Evolutionary conservation across 1,140 invertebrate species (phyloP), one percentile per base, ranked within the genome.

Genomic region (Neodiprion virginianus): DNA sequence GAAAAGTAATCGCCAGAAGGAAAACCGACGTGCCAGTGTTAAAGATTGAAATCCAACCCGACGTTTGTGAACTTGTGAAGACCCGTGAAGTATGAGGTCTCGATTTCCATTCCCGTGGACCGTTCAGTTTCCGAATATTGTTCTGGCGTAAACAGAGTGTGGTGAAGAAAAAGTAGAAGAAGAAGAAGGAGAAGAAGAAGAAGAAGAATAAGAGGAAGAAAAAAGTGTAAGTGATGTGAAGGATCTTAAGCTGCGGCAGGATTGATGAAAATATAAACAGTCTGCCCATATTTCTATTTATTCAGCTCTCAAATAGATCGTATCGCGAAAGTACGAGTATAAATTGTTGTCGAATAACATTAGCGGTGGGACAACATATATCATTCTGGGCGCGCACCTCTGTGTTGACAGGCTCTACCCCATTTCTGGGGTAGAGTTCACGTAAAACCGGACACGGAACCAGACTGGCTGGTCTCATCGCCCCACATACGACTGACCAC

Each of bases 321-420:
- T 84, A 86, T 87, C 86, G 67, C 75, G 23, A 75, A 61, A 61
- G 53, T 61, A 61, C 53, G 53, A 76, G 78, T 86, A 83, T 88
- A 88, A 88, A 88, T 88, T 87, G 86, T 88, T 88, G 86, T 86
- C 74, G 78, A 82, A 79, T 77, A 86, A 87, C 83, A 87, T 87
- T 84, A 84, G 84, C 74, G 82, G 83, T 81, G 81, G 77, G 71
- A 70, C 77, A 72, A 81, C 84, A 88, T 88, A 87, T 86, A 85
- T 88, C 87, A 88, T 87, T 78, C 77, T 61, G 76, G 73, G 75
- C 82, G 81, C 86, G 82, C 84, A 85, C 85, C 86, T 83, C 82
- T 88, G 86, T 88, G 87, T 88, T 88, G 87, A 88, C 87, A 88
- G 84, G 82, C 71, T 68, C 80, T 75, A 79, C 82, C 84, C 83